Evolutionary conservation across 2,113 vertebrate species (phyloP), one percentile per base, ranked within the genome.

Genomic region (Anhinga rufa): DNA sequence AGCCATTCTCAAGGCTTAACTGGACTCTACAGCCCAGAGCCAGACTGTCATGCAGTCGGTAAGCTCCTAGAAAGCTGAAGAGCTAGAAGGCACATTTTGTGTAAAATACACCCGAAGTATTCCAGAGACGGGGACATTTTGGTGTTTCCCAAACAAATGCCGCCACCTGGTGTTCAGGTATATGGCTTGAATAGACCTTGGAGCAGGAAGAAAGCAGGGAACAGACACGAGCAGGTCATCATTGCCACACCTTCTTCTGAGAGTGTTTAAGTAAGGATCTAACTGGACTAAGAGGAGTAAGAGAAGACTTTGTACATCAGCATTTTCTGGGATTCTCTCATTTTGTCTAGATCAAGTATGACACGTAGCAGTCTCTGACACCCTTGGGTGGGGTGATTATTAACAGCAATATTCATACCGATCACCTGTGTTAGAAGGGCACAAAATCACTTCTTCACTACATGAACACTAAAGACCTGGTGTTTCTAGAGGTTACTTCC

Each of bases 151-250:
- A 96, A 96, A 93, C 91, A 95, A 89, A 96, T 96, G 89, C 77
- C 70, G 91, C 96, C 96, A 97, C 65, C 96, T 97, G 94, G 89
- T 94, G 96, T 97, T 89, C 91, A 89, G 93, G 96, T 90, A 93
- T 20, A 93, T 83, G 69, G 77, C 65, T 78, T 38, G 70, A 91
- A 40, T 4, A 62, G 60, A 62, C 77, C 65, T 15, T 26, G 42
- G 70, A 77, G 36, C 90, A 74, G 21, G 60, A 79, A 66, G 36
- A 40, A 36, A 17, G 31, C 9, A 25, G 64, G 25, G 32, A 86
- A 83, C 8, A 20, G 82, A 69, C 52, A 48, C 28, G 31, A 32
- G 1, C 10, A 34, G 61, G 21, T 36, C 58, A 62, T 28, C 24
- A 24, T 2, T 31, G 29, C 20, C 69, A 31, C 52, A 61, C 17